Conservation (phyloP, 2,113 vertebrate species). For the Rostratula benghalensis region DNA sequence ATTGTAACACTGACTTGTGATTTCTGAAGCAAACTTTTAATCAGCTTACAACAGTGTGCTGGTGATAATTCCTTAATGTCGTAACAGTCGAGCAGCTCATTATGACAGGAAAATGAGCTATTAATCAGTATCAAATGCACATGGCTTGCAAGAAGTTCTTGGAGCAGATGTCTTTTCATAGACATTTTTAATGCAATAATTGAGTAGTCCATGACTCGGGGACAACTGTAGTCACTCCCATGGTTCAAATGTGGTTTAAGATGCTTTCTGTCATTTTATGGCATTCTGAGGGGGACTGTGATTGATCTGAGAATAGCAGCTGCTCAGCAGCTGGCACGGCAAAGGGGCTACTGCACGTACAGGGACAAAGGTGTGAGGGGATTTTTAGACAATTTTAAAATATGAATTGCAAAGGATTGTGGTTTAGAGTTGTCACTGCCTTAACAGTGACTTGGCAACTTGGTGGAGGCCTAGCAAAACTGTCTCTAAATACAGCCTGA, state of each 20-base stretch:
- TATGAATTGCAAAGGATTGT: neutral
- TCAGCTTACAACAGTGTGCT: neutral
- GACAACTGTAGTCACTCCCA: neutral
- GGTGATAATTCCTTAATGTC: neutral
- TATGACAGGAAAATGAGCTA: neutral
- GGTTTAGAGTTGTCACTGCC: neutral
- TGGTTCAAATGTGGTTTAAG: neutral
- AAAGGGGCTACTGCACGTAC: neutral
- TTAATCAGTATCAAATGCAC: neutral
- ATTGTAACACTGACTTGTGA: neutral
- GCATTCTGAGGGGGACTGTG: neutral
- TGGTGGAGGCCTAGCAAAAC: neutral
- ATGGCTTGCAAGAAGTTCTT: neutral
- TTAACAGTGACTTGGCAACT: neutral
- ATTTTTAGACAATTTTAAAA: neutral
- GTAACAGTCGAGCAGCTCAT: constrained; percentile 12
- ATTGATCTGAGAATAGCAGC: neutral
- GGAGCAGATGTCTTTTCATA: neutral
- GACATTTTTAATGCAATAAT: constrained; percentile 16
- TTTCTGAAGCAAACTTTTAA: constrained; percentile 32
- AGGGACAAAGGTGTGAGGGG: neutral
- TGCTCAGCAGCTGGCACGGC: neutral
- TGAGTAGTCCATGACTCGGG: neutral
- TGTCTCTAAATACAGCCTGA: neutral
- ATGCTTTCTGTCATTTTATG: neutral